These are phyloP conservation scores for Nomada lathburiana DNA, from an alignment of 2,888 invertebrate genomes.

Conservation along the genomic window DNA sequence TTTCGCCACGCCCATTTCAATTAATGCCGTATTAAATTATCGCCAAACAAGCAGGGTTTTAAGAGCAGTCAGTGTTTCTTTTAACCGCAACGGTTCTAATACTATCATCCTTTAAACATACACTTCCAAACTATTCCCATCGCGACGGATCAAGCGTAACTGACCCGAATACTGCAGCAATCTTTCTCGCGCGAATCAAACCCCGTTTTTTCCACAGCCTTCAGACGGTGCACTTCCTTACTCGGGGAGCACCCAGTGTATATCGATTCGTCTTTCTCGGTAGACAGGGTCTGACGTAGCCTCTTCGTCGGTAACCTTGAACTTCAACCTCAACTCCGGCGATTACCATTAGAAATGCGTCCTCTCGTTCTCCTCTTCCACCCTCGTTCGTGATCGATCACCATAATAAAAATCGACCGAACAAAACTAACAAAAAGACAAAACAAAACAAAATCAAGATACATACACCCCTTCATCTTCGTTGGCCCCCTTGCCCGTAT, in stretches of 20 bases:
- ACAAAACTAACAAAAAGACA: neutral
- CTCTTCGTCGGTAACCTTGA: slow-evolving; percentile 68
- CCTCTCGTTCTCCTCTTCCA: slow-evolving; percentile 11
- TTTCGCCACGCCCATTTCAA: no score
- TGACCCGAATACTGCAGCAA: no score
- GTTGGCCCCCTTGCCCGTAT: neutral
- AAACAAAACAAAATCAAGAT: neutral
- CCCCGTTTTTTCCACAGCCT: no score
- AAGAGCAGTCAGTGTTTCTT: no score
- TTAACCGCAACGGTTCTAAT: no score
- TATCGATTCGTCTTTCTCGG: slow-evolving; percentile 68
- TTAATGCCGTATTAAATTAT: no score
- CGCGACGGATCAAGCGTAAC: no score
- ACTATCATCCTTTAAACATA: no score
- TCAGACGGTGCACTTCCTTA: neutral
- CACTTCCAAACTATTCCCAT: no score
- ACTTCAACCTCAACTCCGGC: slow-evolving; percentile 65
- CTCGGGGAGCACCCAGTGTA: slow-evolving; percentile 48
- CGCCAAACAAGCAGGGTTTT: no score
- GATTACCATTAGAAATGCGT: slow-evolving; percentile 46
- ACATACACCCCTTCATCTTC: neutral
- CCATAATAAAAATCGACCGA: slow-evolving; percentile 19
- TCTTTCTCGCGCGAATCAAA: no score
- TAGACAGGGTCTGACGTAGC: slow-evolving; percentile 57
- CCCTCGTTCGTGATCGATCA: slow-evolving; percentile 48